Evolutionary conservation across 1,140 invertebrate genomes (phyloP).

Genomic region (Tetragnatha versicolor): DNA sequence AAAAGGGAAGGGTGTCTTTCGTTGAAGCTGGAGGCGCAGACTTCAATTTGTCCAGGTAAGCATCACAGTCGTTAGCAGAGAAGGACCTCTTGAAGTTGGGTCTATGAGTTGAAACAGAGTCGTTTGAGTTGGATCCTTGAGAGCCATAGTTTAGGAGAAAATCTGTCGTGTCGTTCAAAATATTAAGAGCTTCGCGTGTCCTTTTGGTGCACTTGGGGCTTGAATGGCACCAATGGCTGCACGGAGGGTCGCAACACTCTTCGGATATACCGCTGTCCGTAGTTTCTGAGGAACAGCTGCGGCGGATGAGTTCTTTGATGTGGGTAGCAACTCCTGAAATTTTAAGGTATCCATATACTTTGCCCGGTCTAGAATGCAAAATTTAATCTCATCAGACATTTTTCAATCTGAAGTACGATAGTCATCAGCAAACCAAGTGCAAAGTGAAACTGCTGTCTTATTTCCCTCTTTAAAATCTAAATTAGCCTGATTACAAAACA

Average conservation of each 20-base stretch:
- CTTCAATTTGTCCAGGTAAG: neutral
- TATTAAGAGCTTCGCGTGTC: neutral
- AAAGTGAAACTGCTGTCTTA: too few relatives aligned
- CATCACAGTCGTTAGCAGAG: constrained; percentile 12
- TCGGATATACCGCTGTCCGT: neutral
- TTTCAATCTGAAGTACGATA: too few relatives aligned
- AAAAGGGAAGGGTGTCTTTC: neutral
- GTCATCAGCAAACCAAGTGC: too few relatives aligned
- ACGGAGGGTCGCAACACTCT: neutral
- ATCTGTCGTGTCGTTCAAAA: neutral
- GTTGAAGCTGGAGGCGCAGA: neutral
- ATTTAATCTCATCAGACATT: too few relatives aligned
- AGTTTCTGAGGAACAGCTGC: neutral
- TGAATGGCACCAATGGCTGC: neutral
- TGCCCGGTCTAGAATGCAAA: too few relatives aligned
- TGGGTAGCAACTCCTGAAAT: constrained; percentile 6
- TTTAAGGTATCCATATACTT: too few relatives aligned
- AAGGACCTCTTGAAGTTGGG: neutral
- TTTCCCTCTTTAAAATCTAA: too few relatives aligned
- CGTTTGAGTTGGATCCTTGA: neutral
- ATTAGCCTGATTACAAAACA: too few relatives aligned
- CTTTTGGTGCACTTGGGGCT: neutral
- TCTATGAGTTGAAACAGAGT: neutral
- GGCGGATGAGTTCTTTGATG: neutral
- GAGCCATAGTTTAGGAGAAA: neutral